A percentile compares a stretch with the other conserved stretches of the same genome.
phyloP scores from a whole-genome alignment of 1,140 invertebrate species.

The Adoxophyes honmai region DNA sequence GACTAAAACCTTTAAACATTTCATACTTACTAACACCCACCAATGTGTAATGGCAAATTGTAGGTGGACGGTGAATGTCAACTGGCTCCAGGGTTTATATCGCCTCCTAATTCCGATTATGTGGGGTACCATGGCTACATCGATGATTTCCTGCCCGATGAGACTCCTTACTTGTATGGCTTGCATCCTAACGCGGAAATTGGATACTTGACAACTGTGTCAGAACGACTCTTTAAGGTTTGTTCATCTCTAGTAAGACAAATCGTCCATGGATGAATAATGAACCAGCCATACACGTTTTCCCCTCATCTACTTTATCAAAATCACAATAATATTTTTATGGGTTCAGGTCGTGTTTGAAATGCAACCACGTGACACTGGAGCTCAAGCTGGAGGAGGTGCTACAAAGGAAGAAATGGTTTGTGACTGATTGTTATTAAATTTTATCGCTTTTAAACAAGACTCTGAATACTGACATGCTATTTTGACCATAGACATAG shows the following conservation, averaged over 20 bases:
- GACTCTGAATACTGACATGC: too few relatives aligned
- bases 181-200: conserved; percentile 97
- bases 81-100: conserved; percentile 89
- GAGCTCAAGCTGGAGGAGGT: conserved; percentile 80
- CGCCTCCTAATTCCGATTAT: conserved; percentile 92
- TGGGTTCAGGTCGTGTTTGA: conserved; percentile 87
- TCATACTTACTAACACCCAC: background rate
- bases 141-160: conserved; percentile 90
- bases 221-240: conserved; percentile 90
- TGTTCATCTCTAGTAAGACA: too few relatives aligned
- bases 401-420: conserved; percentile 91
- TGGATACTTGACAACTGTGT: conserved; percentile 91
- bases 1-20: too few relatives aligned
- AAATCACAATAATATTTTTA: too few relatives aligned
- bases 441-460: too few relatives aligned
- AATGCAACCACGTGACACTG: conserved; percentile 91
- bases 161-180: conserved; percentile 94
- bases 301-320: too few relatives aligned
- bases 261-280: too few relatives aligned
- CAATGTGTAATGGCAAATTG: background rate
- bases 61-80: conserved; percentile 90
- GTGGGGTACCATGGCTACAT: conserved; percentile 92
- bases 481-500: too few relatives aligned
- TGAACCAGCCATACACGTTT: too few relatives aligned
- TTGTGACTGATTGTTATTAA: too few relatives aligned